These are phyloP conservation scores for Morbakka virulenta DNA, from an alignment of 30 jellyfish, hydroid and myxozoan genomes.

Conservation along the genomic window DNA sequence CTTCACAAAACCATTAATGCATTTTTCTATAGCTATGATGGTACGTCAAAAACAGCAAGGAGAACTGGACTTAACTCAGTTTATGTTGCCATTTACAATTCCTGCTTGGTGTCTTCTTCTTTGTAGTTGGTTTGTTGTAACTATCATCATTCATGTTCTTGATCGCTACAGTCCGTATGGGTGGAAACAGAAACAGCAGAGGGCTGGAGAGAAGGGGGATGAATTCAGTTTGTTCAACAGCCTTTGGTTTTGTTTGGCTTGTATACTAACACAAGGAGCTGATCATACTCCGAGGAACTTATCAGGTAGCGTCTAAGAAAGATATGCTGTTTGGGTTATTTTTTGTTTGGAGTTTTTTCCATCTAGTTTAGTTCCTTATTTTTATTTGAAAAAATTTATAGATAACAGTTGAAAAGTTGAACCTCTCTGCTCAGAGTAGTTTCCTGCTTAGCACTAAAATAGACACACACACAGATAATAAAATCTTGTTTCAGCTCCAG, in stretches of 20 bases:
- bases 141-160: conserved; percentile 9
- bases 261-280: conserved; percentile 60
- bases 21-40: conserved; percentile 49
- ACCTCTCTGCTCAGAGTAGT: no score
- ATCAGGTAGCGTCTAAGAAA: no score
- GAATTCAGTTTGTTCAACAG: conserved; percentile 52
- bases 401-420: no score
- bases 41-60: conserved; percentile 21
- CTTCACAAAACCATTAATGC: conserved; percentile 62
- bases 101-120: conserved; percentile 51
- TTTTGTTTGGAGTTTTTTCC: no score
- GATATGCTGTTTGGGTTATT: no score
- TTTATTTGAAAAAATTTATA: no score
- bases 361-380: no score
- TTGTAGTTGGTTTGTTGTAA: conserved; percentile 47
- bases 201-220: conserved; percentile 60
- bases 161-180: conserved; percentile 59
- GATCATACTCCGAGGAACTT: conserved; percentile 51
- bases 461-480: no score
- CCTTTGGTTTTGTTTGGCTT: conserved; percentile 49
- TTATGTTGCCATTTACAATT: conserved; percentile 47
- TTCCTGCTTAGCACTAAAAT: no score
- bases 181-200: conserved; percentile 56
- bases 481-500: no score
- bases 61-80: conserved; percentile 35